Evolutionary conservation across 2,888 invertebrate species (phyloP).

Genomic region (Morpho helenor): DNA sequence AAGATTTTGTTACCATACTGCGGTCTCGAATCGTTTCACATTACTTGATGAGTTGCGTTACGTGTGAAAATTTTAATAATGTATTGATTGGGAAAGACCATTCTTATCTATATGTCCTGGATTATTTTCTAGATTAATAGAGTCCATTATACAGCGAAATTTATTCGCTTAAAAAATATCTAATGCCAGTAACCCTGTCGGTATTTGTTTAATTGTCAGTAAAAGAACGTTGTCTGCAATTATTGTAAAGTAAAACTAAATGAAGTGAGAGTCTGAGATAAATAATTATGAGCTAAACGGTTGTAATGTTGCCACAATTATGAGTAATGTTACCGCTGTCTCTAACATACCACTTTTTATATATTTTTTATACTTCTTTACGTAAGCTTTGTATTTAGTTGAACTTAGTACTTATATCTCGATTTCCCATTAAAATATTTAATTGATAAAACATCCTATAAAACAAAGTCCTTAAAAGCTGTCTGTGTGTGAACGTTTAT

Average conservation of each 20-base stretch:
- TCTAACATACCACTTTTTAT: conserved; percentile 7
- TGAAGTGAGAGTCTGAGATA: conserved; percentile 28
- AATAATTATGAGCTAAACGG: conserved; percentile 28
- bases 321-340: conserved; percentile 26
- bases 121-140: not conserved
- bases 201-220: conserved; percentile 30
- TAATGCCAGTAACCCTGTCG: conserved; percentile 23
- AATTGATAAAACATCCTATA: no score
- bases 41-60: no score
- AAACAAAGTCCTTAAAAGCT: no score
- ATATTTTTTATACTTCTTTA: conserved; percentile 6
- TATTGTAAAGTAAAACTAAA: conserved; percentile 31
- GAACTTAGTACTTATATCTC: no score
- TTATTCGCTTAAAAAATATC: conserved; percentile 18
- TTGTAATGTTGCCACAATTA: conserved; percentile 28
- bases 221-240: conserved; percentile 28
- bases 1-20: no score
- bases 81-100: no score
- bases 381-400: no score
- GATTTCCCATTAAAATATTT: no score
- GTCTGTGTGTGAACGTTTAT: no score
- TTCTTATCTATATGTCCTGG: no score
- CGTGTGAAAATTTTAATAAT: no score
- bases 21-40: no score
- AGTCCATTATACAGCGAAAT: conserved; percentile 8